These are phyloP conservation scores for Bergia puertoricense DNA, from an alignment of 92 coral and sea anemone genomes.

Conservation along the genomic window DNA sequence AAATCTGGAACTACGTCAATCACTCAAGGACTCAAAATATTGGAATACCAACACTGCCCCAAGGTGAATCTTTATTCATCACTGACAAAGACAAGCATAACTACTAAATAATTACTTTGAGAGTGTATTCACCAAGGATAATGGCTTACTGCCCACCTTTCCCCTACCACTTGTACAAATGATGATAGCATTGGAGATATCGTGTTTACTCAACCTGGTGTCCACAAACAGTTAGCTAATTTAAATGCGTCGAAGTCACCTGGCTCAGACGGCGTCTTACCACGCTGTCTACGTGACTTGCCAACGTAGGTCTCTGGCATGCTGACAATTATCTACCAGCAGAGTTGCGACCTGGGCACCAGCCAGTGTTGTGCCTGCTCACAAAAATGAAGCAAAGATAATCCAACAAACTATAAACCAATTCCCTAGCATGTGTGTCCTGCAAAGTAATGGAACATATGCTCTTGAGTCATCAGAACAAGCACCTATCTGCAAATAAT, in stretches of 20 bases:
- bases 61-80: neutral
- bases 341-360: neutral
- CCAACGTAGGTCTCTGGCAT: no score
- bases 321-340: no score
- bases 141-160: slow-evolving; percentile 29
- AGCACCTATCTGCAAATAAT: slow-evolving; percentile 21
- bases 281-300: no score
- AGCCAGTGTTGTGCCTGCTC: slow-evolving; percentile 41
- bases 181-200: no score
- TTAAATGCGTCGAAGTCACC: no score
- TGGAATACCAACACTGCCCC: slow-evolving; percentile 25
- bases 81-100: neutral
- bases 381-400: slow-evolving; percentile 36
- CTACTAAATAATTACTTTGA: neutral
- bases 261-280: no score
- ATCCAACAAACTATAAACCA: slow-evolving; percentile 46
- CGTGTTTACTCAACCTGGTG: no score
- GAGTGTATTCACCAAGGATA: slow-evolving; percentile 10
- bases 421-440: slow-evolving; percentile 53
- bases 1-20: neutral
- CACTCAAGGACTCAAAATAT: neutral
- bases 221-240: no score
- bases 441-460: slow-evolving; percentile 53
- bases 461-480: slow-evolving; percentile 31
- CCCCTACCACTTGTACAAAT: no score